phyloP scores from a whole-genome alignment of 1,140 invertebrate genomes.

The Cecropterus lyciades region DNA sequence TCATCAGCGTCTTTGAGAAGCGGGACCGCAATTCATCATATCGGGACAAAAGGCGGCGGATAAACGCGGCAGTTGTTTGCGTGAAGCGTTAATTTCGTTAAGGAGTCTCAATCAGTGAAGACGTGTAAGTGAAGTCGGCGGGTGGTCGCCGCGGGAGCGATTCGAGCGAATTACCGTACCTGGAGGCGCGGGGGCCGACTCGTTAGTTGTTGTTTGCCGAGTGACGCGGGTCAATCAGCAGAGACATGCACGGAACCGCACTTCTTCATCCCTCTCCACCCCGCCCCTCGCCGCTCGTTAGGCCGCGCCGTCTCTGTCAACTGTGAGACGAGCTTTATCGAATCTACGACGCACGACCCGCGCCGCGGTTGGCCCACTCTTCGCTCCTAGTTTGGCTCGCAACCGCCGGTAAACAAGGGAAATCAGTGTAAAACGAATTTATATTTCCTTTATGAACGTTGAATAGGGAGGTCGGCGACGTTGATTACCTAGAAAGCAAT shows the following conservation, averaged over 20 bases:
- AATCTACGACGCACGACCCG: slow-evolving; percentile 82
- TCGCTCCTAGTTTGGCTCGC: slow-evolving; percentile 71
- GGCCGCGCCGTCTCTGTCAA: slow-evolving; percentile 79
- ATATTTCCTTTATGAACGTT: slow-evolving; percentile 59
- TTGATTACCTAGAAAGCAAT: slow-evolving; percentile 33
- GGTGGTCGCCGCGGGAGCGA: slow-evolving; percentile 73
- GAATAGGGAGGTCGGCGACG: slow-evolving; percentile 45
- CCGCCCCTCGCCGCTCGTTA: slow-evolving; percentile 67
- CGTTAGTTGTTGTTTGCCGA: slow-evolving; percentile 84
- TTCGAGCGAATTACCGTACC: slow-evolving; percentile 78
- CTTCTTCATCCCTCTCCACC: slow-evolving; percentile 81
- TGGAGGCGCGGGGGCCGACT: slow-evolving; percentile 82
- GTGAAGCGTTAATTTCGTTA: slow-evolving; percentile 82
- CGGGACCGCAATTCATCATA: slow-evolving; percentile 79
- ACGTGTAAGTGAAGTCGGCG: slow-evolving; percentile 72
- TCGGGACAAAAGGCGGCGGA: slow-evolving; percentile 75
- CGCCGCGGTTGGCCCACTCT: slow-evolving; percentile 75
- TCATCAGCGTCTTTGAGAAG: slow-evolving; percentile 69
- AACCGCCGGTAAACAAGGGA: slow-evolving; percentile 78
- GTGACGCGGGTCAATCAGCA: slow-evolving; percentile 87
- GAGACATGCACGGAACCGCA: slow-evolving; percentile 88
- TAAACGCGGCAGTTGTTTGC: slow-evolving; percentile 71
- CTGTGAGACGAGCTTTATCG: slow-evolving; percentile 80
- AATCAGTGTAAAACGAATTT: slow-evolving; percentile 80
- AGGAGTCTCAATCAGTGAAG: slow-evolving; percentile 81